phyloP scores from a whole-genome alignment of 2,113 vertebrate genomes.

The Sapayoa aenigma region DNA sequence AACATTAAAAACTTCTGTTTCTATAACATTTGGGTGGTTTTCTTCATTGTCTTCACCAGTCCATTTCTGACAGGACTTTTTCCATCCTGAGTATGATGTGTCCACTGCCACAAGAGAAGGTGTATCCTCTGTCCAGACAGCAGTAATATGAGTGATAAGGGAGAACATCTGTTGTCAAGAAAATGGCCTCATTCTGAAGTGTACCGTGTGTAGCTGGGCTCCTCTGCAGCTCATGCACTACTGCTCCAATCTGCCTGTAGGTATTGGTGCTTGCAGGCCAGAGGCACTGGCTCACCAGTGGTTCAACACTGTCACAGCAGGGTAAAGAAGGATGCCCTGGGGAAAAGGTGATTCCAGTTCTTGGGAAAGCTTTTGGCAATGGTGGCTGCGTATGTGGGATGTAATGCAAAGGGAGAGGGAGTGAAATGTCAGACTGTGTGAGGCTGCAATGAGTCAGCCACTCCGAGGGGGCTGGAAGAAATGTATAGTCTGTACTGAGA shows the following conservation, averaged over 20 bases:
- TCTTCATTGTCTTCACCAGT: too few relatives aligned
- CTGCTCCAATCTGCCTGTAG: not conserved
- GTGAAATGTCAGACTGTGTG: not conserved
- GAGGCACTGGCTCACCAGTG: accelerated
- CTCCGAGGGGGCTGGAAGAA: not conserved
- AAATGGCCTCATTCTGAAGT: not conserved
- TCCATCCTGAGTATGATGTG: too few relatives aligned
- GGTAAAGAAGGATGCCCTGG: not conserved
- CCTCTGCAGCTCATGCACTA: not conserved
- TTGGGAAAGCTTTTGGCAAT: not conserved
- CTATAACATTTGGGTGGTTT: too few relatives aligned
- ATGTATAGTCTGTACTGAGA: conserved; percentile 25
- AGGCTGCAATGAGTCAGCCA: conserved; percentile 25
- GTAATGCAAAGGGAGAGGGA: not conserved
- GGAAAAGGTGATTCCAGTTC: not conserved
- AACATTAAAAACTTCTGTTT: too few relatives aligned
- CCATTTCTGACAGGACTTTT: too few relatives aligned
- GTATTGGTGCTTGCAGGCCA: not conserved
- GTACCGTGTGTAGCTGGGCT: not conserved
- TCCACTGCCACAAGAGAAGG: too few relatives aligned
- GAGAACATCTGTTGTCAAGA: not conserved
- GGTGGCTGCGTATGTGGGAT: not conserved
- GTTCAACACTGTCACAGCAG: not conserved
- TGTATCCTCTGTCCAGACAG: not conserved
- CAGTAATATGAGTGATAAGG: not conserved